Evolutionary conservation across 2,888 invertebrate species (phyloP).

Genomic region (Acrocera orbiculus): DNA sequence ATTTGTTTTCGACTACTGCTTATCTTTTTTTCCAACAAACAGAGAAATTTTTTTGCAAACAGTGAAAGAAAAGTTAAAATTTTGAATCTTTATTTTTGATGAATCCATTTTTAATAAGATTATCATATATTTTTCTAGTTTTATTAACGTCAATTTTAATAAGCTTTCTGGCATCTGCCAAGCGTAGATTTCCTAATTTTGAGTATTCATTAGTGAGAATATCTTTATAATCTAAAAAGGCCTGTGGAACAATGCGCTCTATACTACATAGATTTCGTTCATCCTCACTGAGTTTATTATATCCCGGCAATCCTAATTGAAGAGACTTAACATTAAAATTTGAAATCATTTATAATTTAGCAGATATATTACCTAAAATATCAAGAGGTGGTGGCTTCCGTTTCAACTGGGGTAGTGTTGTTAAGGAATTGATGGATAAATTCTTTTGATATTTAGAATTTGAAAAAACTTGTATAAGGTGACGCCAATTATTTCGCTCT

Average conservation of each 20-base stretch:
- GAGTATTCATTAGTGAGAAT: conserved; percentile 57
- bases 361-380: conserved; percentile 22
- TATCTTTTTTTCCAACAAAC: too few relatives aligned
- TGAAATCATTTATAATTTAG: too few relatives aligned
- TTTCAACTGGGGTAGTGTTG: conserved; percentile 15
- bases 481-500: conserved; percentile 17
- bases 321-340: not conserved
- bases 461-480: conserved; percentile 21
- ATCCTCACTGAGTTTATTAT: conserved; percentile 46
- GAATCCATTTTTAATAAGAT: conserved; percentile 22
- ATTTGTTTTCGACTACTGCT: too few relatives aligned
- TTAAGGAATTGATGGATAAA: conserved; percentile 11
- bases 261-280: conserved; percentile 65
- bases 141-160: conserved; percentile 89
- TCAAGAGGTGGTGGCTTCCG: conserved; percentile 28
- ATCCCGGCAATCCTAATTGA: conserved; percentile 59
- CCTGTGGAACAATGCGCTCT: conserved; percentile 55
- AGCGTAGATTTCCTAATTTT: conserved; percentile 51
- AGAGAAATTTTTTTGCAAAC: too few relatives aligned
- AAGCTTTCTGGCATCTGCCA: conserved; percentile 65
- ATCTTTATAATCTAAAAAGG: conserved; percentile 61
- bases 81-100: not conserved
- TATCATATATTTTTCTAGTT: conserved; percentile 73
- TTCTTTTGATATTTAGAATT: conserved; percentile 15
- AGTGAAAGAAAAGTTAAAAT: too few relatives aligned